Percentiles rank a stretch among this genome's conserved stretches.
These are phyloP conservation scores for Meloe dianella DNA, from an alignment of 2,888 invertebrate genomes.

Conservation along the genomic window DNA sequence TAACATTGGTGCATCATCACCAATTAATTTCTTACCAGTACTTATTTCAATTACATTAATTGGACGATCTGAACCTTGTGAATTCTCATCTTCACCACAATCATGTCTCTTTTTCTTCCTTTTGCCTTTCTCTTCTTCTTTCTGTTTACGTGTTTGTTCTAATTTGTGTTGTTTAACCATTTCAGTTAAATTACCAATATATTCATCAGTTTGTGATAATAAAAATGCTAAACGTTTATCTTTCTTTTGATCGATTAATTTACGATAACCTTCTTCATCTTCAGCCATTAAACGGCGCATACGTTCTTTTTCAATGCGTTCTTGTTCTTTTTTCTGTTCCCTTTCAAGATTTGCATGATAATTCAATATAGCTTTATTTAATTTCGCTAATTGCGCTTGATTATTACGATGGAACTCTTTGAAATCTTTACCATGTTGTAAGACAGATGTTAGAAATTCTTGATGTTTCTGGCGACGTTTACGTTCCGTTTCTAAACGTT, in stretches of 20 bases:
- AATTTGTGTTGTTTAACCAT: slow-evolving; percentile 96
- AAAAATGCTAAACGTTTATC: slow-evolving; percentile 98
- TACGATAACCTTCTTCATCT: slow-evolving; percentile 99
- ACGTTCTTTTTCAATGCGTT: slow-evolving; percentile 98
- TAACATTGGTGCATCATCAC: slow-evolving; percentile 87
- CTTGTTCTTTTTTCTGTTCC: slow-evolving; percentile 99
- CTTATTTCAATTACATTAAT: slow-evolving; percentile 89
- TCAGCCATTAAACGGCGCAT: slow-evolving; percentile 98
- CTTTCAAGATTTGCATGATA: slow-evolving; percentile 98
- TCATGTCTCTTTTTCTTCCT: slow-evolving; percentile 60
- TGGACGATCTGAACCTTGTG: slow-evolving; percentile 80
- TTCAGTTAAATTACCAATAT: slow-evolving; percentile 94
- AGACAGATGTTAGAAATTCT: slow-evolving; percentile 93
- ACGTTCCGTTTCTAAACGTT: slow-evolving; percentile 96
- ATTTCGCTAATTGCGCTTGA: slow-evolving; percentile 80
- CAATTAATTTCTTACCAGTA: slow-evolving; percentile 77
- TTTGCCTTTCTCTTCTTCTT: slow-evolving; percentile 83
- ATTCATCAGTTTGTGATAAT: slow-evolving; percentile 97
- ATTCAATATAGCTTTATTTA: slow-evolving; percentile 95
- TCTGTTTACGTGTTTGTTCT: slow-evolving; percentile 89
- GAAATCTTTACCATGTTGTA: slow-evolving; percentile 98
- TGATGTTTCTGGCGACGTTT: slow-evolving; percentile 98
- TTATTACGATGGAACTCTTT: slow-evolving; percentile 91
- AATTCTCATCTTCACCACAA: slow-evolving; percentile 66
- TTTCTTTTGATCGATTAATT: slow-evolving; percentile 99